Conservation (phyloP, 2,113 vertebrate species). For the Zapus hudsonius region DNA sequence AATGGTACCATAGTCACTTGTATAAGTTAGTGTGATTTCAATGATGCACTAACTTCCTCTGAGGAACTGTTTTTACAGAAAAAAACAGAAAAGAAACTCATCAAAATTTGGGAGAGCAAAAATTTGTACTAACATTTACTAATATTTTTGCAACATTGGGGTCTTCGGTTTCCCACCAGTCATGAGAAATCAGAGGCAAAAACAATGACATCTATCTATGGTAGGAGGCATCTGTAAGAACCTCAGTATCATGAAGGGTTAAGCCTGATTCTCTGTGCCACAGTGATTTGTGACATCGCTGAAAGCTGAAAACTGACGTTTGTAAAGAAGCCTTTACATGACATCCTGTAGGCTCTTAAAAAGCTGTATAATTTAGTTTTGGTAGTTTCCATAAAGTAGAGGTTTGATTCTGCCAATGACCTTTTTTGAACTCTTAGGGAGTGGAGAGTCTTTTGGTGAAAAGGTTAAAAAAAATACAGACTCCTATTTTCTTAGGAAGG, state of each 20-base stretch:
- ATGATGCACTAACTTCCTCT: not conserved
- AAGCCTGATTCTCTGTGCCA: not conserved
- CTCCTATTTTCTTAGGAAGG: constrained; percentile 62
- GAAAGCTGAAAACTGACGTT: constrained; percentile 48
- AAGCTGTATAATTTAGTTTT: constrained; percentile 68
- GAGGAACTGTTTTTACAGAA: not conserved
- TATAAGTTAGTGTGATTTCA: not conserved
- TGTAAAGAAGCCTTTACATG: constrained; percentile 26
- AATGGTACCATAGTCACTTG: not conserved
- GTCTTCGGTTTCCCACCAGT: not conserved
- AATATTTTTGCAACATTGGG: constrained; percentile 21
- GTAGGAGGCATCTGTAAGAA: constrained; percentile 22
- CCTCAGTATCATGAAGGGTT: not conserved
- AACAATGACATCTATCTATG: not conserved
- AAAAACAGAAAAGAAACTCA: not conserved
- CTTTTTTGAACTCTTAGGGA: constrained; percentile 66
- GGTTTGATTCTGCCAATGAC: constrained; percentile 59
- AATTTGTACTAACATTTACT: not conserved
- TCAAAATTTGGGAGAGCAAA: not conserved
- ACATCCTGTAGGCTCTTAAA: constrained; percentile 22
- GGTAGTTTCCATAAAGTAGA: constrained; percentile 70
- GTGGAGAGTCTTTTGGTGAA: constrained; percentile 48
- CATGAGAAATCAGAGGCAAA: not conserved
- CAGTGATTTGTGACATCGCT: constrained; percentile 4
- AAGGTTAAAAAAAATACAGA: constrained; percentile 68